Conservation (phyloP, 2,888 invertebrate genomes). For the Torymus texanus region DNA sequence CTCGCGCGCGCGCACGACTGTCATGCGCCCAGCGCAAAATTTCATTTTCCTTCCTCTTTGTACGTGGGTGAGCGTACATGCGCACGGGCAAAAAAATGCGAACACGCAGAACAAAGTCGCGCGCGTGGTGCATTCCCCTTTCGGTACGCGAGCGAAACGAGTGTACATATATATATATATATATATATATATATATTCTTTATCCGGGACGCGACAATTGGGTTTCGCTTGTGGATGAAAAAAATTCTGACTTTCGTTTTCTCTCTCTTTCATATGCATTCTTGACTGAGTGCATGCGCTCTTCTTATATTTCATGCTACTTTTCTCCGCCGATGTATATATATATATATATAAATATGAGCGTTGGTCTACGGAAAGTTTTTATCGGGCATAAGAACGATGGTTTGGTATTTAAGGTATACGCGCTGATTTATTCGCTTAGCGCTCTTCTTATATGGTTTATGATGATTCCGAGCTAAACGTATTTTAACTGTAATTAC, state of each 20-base stretch:
- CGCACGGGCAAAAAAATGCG: background rate
- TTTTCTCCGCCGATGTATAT: background rate
- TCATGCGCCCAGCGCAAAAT: constrained; percentile 24
- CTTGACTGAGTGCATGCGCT: background rate
- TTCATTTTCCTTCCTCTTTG: constrained; percentile 11
- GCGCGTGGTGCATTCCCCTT: background rate
- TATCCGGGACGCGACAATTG: constrained; percentile 39
- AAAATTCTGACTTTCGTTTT: constrained; percentile 36
- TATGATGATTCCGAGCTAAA: no score
- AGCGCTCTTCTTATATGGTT: no score
- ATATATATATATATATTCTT: background rate
- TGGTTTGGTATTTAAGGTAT: no score
- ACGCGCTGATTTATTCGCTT: no score
- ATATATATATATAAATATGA: no score
- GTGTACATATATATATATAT: background rate
- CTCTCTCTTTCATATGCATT: background rate
- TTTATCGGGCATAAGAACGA: no score
- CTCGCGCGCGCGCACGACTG: background rate
- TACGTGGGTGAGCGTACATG: background rate
- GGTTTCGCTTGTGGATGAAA: constrained; percentile 12
- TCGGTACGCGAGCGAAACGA: background rate
- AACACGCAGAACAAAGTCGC: constrained; percentile 22
- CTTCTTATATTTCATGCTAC: background rate
- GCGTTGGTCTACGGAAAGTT: constrained; percentile 17
- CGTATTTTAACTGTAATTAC: no score